Evolutionary conservation across 2,113 vertebrate genomes (phyloP).

Genomic region (Entelurus aequoreus): DNA sequence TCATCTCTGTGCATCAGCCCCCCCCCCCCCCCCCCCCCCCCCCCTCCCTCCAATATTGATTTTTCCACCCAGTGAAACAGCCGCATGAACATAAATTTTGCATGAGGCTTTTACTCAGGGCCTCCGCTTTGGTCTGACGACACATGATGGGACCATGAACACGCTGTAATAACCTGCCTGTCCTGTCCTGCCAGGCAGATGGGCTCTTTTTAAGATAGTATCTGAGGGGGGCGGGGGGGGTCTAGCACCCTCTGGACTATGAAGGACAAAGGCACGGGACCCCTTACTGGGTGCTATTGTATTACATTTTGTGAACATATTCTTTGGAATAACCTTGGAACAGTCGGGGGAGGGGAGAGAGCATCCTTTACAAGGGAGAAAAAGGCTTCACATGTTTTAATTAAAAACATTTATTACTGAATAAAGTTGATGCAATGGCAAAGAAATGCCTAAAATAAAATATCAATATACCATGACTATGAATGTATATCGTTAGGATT

Average conservation of each 20-base stretch:
- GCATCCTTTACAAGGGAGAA: background rate
- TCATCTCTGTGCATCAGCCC: constrained; percentile 91
- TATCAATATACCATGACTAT: too few species aligned
- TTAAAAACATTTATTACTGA: too few species aligned
- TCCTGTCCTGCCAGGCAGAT: constrained; percentile 77
- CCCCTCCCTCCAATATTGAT: constrained; percentile 84
- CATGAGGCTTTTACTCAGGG: constrained; percentile 98
- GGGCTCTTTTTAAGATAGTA: constrained; percentile 52
- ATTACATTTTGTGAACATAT: constrained; percentile 31
- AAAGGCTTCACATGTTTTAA: too few species aligned
- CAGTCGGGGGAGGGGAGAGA: background rate
- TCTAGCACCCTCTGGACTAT: constrained; percentile 37
- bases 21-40: constrained; percentile 43
- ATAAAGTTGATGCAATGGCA: background rate
- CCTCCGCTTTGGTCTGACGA: constrained; percentile 91
- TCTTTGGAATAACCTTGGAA: constrained; percentile 4
- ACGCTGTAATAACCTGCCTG: constrained; percentile 86
- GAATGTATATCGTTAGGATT: too few species aligned
- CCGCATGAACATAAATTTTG: constrained; percentile 99
- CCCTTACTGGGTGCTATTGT: constrained; percentile 11
- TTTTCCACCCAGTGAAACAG: constrained; percentile 98
- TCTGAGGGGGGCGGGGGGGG: background rate
- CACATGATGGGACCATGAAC: constrained; percentile 91
- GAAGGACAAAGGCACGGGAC: constrained; percentile 49
- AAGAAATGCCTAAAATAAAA: background rate